Evolutionary conservation across 2,888 invertebrate genomes (phyloP).

Genomic region (Julus scanicus): DNA sequence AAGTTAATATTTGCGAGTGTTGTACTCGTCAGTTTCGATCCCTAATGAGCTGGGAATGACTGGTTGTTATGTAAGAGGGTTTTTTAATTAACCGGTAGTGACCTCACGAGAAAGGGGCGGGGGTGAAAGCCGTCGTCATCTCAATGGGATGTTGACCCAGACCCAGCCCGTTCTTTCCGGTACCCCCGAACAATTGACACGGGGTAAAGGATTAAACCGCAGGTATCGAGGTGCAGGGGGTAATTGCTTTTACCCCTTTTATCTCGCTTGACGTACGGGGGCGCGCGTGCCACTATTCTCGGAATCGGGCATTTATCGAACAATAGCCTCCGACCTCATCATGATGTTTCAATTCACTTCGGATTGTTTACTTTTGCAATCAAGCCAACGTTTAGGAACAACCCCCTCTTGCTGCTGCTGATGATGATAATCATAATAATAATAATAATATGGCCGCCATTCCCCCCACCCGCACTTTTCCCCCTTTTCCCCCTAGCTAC

Average conservation of each 20-base stretch:
- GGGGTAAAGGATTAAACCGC: conserved; percentile 47
- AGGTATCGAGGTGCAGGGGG: conserved; percentile 45
- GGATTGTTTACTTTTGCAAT: conserved; percentile 40
- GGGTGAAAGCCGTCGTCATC: conserved; percentile 31
- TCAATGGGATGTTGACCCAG: conserved; percentile 22
- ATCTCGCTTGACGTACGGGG: conserved; percentile 20
- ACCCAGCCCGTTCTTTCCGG: neutral
- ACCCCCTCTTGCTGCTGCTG: conserved; percentile 8
- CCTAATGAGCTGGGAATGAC: conserved; percentile 47
- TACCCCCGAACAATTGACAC: conserved; percentile 37
- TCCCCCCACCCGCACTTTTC: conserved; percentile 18
- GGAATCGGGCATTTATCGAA: conserved; percentile 41
- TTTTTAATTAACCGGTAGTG: conserved; percentile 35
- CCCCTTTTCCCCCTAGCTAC: neutral
- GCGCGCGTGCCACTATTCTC: conserved; percentile 8
- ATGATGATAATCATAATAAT: neutral
- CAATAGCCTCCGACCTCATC: conserved; percentile 40
- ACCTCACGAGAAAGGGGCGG: conserved; percentile 28
- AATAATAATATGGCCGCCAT: conserved; percentile 31
- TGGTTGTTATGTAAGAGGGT: conserved; percentile 38
- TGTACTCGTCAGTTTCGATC: neutral
- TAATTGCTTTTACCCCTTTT: conserved; percentile 47
- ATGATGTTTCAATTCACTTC: conserved; percentile 40
- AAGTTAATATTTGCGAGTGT: too few species aligned
- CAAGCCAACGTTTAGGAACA: conserved; percentile 40